phyloP scores from a whole-genome alignment of 2,113 vertebrate genomes.

The Pogonocichla stellata region DNA sequence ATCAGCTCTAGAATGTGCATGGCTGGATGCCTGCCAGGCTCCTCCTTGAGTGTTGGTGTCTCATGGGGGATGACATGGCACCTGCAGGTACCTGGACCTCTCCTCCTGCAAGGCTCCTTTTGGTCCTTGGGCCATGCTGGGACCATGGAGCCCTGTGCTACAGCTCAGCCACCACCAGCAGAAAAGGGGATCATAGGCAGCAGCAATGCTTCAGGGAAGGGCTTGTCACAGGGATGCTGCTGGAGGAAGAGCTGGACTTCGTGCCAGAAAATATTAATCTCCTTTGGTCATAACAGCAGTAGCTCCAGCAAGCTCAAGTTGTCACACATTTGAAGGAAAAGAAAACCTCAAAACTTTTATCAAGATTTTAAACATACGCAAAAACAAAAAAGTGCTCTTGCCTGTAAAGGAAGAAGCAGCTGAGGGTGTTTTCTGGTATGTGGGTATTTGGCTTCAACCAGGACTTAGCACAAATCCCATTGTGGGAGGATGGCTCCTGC shows the following conservation, averaged over 20 bases:
- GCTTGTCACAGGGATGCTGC: fast-evolving
- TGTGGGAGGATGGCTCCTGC: neutral
- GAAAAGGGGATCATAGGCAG: fast-evolving
- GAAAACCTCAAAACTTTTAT: constrained; percentile 28
- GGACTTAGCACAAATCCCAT: neutral
- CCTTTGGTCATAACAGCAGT: neutral
- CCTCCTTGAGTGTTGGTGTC: neutral
- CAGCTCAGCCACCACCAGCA: fast-evolving
- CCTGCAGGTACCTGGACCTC: neutral
- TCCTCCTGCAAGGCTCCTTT: neutral
- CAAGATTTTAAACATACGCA: constrained; percentile 14
- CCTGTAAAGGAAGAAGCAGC: constrained; percentile 1
- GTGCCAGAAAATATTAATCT: neutral
- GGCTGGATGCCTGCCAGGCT: neutral
- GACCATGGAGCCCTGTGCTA: neutral
- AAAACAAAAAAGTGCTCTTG: neutral
- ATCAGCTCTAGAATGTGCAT: fast-evolving
- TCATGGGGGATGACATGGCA: fast-evolving
- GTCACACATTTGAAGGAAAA: neutral
- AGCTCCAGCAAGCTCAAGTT: neutral
- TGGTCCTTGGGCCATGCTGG: neutral
- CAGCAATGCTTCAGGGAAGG: fast-evolving
- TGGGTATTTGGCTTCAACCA: neutral
- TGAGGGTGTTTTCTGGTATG: neutral
- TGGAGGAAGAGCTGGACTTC: fast-evolving